Conservation (phyloP, 2,888 invertebrate genomes). For the Himalopsyche tibetana region DNA sequence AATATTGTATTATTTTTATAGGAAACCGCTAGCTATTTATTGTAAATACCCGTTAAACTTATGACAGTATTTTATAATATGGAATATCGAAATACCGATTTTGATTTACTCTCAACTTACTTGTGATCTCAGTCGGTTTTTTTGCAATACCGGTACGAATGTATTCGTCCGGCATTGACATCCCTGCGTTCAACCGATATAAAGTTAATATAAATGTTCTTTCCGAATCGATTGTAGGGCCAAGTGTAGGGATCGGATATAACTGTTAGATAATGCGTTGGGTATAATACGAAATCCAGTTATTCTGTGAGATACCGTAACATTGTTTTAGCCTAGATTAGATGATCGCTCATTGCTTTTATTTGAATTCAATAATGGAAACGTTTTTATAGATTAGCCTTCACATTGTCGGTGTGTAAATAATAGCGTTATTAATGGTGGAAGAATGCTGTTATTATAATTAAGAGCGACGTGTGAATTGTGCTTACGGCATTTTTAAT, state of each 20-base stretch:
- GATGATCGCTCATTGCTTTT: neutral
- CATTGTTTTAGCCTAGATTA: constrained; percentile 15
- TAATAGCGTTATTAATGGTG: neutral
- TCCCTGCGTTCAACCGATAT: no score
- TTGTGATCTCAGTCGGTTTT: no score
- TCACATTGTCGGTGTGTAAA: neutral
- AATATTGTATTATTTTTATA: no score
- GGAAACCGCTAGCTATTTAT: no score
- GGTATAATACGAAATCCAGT: neutral
- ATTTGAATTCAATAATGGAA: constrained; percentile 32
- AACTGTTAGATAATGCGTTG: constrained; percentile 13
- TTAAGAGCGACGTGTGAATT: neutral
- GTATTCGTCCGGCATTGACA: no score
- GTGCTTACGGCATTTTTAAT: neutral
- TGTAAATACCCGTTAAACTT: no score
- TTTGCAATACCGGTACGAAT: no score
- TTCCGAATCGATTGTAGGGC: neutral
- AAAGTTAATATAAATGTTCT: neutral
- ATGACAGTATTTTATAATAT: no score
- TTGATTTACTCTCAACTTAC: no score
- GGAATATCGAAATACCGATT: no score
- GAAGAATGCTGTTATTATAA: neutral
- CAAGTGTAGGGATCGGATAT: neutral
- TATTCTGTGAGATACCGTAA: constrained; percentile 37
- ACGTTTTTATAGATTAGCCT: constrained; percentile 8